A percentile compares a stretch with the other conserved stretches of the same genome.
These are phyloP conservation scores for Egretta garzetta DNA, from an alignment of 2,113 vertebrate genomes.

Conservation along the genomic window DNA sequence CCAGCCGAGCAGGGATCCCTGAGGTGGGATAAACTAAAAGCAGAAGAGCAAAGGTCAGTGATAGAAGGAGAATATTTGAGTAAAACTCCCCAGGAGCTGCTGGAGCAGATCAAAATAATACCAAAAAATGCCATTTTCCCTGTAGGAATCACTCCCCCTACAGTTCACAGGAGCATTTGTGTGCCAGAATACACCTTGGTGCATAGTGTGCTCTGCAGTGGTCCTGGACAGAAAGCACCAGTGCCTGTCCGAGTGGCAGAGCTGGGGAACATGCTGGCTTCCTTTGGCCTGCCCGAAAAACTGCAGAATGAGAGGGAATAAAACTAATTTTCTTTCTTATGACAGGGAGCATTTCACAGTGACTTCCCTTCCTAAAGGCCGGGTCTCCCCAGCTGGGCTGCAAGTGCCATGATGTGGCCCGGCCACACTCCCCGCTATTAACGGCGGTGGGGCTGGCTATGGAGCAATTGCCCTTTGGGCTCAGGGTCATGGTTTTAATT, in stretches of 20 bases:
- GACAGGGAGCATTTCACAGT: neutral
- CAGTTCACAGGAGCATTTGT: neutral
- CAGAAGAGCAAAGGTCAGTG: neutral
- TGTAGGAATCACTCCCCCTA: neutral
- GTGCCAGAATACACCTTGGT: neutral
- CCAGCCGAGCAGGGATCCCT: neutral
- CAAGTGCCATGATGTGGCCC: neutral
- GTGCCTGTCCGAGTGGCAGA: fast-evolving
- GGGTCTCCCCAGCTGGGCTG: neutral
- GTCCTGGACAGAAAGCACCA: neutral
- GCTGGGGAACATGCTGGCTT: neutral
- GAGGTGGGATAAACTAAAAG: neutral
- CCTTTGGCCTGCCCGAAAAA: neutral
- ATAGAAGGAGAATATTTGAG: neutral
- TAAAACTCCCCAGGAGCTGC: neutral
- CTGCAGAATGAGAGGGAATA: neutral
- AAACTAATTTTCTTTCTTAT: neutral
- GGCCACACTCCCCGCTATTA: neutral
- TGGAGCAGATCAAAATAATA: neutral
- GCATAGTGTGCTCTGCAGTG: neutral
- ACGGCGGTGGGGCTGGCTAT: neutral
- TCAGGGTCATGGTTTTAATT: neutral
- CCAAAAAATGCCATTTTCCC: neutral
- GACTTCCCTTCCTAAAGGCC: neutral
- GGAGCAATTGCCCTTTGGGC: neutral